Evolutionary conservation across 2,113 vertebrate genomes (phyloP).

Genomic region (Saccopteryx leptura): DNA sequence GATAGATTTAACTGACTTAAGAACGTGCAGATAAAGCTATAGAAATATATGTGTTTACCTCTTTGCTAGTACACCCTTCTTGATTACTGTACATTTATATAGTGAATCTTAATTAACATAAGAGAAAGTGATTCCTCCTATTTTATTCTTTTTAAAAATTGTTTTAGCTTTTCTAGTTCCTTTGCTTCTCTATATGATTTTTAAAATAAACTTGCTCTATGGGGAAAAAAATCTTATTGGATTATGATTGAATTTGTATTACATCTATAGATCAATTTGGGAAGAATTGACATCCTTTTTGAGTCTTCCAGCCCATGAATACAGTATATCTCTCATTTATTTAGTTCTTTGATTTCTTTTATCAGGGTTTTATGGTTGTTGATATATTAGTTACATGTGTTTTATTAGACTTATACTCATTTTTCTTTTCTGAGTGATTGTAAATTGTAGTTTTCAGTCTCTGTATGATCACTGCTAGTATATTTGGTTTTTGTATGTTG

Average conservation of each 20-base stretch:
- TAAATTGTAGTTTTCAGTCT: background rate
- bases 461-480: background rate
- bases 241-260: background rate
- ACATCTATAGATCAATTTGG: background rate
- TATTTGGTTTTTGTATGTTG: background rate
- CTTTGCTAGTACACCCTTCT: background rate
- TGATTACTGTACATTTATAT: background rate
- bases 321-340: background rate
- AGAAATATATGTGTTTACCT: background rate
- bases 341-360: conserved; percentile 5
- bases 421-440: background rate
- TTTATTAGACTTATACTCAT: background rate
- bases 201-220: background rate
- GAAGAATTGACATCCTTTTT: background rate
- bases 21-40: no score
- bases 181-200: background rate
- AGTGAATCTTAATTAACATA: background rate
- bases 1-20: no score
- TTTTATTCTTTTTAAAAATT: background rate
- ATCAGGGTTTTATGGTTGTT: background rate
- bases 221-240: background rate
- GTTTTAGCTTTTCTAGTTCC: background rate
- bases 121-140: background rate
- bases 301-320: background rate
- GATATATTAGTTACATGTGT: background rate